These are phyloP conservation scores for Albula glossodonta DNA, from an alignment of 2,113 vertebrate species.

Conservation along the genomic window DNA sequence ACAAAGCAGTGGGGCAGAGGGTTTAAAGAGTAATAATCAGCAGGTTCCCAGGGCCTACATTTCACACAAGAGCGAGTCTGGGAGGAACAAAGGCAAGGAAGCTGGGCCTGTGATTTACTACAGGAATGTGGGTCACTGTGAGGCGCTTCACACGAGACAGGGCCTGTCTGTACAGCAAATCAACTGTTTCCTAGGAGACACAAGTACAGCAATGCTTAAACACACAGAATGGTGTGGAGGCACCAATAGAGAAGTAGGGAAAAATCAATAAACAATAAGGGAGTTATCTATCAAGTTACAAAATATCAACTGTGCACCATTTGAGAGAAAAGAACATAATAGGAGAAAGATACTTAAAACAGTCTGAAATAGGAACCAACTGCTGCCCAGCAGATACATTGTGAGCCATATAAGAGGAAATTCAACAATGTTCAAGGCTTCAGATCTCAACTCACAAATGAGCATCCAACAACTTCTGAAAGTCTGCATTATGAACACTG, in stretches of 20 bases:
- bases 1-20: conserved; percentile 6
- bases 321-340: background rate
- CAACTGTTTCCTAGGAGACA: conserved; percentile 43
- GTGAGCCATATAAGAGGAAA: background rate
- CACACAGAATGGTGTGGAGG: conserved; percentile 17
- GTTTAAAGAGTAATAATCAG: conserved; percentile 15
- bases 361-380: too few species aligned
- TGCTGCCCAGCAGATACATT: background rate
- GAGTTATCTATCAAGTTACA: too few species aligned
- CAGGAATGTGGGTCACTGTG: conserved; percentile 42
- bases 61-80: background rate
- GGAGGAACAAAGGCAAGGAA: too few species aligned
- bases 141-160: conserved; percentile 8
- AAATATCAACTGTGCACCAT: too few species aligned
- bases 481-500: background rate
- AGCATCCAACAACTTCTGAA: background rate
- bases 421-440: background rate
- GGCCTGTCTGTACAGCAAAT: conserved; percentile 13
- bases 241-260: background rate
- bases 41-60: background rate
- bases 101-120: conserved; percentile 14
- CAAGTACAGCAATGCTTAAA: conserved; percentile 34
- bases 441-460: background rate
- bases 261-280: background rate
- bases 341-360: background rate